Evolutionary conservation across 2,113 vertebrate species (phyloP), one percentile per base, ranked within the genome.

Genomic region (Pleuronectes platessa): DNA sequence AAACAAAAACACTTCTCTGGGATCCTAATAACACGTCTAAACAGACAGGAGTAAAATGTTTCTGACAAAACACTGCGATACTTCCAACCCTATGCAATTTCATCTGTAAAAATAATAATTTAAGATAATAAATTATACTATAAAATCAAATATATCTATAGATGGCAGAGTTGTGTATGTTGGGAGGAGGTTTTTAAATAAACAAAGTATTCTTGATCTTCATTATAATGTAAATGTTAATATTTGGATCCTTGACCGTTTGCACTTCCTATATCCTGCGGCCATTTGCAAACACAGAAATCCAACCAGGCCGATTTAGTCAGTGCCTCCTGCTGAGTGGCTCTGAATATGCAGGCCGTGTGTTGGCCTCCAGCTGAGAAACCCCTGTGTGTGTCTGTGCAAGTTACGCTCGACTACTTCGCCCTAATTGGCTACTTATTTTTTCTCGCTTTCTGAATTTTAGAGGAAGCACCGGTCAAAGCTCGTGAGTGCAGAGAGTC

Each of bases 341-440:
- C 49, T 70, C 45, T 80, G 23, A 81, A 66, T 72, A 79, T 72
- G 61, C 81, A 81, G 24, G 31, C 37, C 10, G 8, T 56, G 23
- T 61, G 26, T 35, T 59, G 66, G 68, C 59, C 73, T 73, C 86
- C 74, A 42, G 84, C 84, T 76, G 81, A 58, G 63, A 70, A 67
- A 47, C 68, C 58, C 58, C 58, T 26, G 35, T 47, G 59, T 65
- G 56, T 68, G 37, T 75, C 68, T 68, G 42, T 35, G 51, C 65
- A 77, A 82, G 51, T 74, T 66, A 68, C 21, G 20, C 55, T 66
- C 1, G 51, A 56, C 23, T 55, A 60, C 63, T 42, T 71, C 49
- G 40, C 5, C 8, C 56, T 45, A 83, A 69, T 78, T 59, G 65
- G 45, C 17, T 24, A 11, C 42, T 71, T 17, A 40, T 68, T 81